Evolutionary conservation across 2,113 vertebrate species (phyloP).

Genomic region (Atractosteus spatula): DNA sequence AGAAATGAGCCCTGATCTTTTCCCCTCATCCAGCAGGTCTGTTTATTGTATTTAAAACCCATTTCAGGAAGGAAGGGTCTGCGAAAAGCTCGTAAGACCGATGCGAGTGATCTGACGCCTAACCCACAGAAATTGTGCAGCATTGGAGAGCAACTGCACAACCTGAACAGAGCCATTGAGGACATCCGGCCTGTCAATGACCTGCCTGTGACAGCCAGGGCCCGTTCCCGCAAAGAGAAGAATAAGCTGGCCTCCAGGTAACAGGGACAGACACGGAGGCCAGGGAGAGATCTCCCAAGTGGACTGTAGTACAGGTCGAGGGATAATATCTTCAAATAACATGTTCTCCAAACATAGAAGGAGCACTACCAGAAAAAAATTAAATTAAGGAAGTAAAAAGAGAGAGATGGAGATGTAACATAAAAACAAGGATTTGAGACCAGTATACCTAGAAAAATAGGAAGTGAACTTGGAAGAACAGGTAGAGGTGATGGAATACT

Average conservation of each 20-base stretch:
- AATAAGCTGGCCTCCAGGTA: slow-evolving; percentile 71
- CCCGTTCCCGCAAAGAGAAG: slow-evolving; percentile 68
- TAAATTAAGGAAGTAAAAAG: no score
- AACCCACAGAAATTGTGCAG: slow-evolving; percentile 67
- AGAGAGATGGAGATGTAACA: background rate
- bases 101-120: slow-evolving; percentile 67
- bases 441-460: no score
- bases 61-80: slow-evolving; percentile 59
- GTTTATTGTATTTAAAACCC: background rate
- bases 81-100: slow-evolving; percentile 65
- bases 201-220: slow-evolving; percentile 60
- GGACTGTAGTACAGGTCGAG: no score
- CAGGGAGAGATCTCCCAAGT: background rate
- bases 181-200: slow-evolving; percentile 65
- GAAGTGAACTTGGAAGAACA: no score
- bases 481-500: no score
- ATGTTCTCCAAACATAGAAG: no score
- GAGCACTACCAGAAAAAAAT: no score
- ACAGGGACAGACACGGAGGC: background rate
- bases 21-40: no score
- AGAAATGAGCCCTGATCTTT: no score
- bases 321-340: no score
- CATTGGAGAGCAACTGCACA: slow-evolving; percentile 69
- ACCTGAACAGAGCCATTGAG: slow-evolving; percentile 65
- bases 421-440: no score